Base-by-base conservation (phyloP, 2,888 invertebrate species). In the Pterobdella sp. region DNA sequence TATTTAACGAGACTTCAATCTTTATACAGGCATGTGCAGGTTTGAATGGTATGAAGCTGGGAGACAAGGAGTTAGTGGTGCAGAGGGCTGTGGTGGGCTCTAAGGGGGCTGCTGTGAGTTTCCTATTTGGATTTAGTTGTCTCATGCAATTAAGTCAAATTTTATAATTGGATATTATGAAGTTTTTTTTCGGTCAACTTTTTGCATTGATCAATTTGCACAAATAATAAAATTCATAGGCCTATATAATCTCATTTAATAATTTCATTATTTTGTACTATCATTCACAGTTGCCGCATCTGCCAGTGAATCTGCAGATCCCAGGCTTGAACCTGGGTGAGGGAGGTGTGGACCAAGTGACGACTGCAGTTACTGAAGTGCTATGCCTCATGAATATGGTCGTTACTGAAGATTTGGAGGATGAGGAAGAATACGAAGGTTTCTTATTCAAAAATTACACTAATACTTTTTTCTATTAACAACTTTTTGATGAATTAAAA, bases 51-150 rank as follows among this genome's bases (percentile, higher is more conserved):
- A 97, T 98, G 97, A 95, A 95, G 85, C 86, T 98, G 78, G 97
- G 97, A 67, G 97, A 98, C 85, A 97, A 97, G 86, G 94, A 96
- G 83, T 87, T 98, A 67, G 95, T 97, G 78, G 96, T 98, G 0
- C 97, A 98, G 85, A 87, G 97, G 77, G 96, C 97, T 22, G 95
- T 94, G 84, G 93, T 97, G 76, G 96, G 96, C 72, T 95, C 95
- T 87, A 82, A 81, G 77, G 60, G 60, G 14, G 60, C 60, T 14
- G 60, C 60, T 22, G 60, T 56, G n/a, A 4, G 60, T 56, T n/a
- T 4, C 60, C 3, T 56, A 22, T 26, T 56, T 42, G 18, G 7
- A 7, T 14, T 18, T 18, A 42, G 10, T 42, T 42, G 10, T 42
- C 18, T 18, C 42, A n/a, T n/a, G n/a, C n/a, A n/a, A n/a, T n/a